Conservation (phyloP, 2,113 vertebrate species). For the Sinocyclocheilus anshuiensis region DNA sequence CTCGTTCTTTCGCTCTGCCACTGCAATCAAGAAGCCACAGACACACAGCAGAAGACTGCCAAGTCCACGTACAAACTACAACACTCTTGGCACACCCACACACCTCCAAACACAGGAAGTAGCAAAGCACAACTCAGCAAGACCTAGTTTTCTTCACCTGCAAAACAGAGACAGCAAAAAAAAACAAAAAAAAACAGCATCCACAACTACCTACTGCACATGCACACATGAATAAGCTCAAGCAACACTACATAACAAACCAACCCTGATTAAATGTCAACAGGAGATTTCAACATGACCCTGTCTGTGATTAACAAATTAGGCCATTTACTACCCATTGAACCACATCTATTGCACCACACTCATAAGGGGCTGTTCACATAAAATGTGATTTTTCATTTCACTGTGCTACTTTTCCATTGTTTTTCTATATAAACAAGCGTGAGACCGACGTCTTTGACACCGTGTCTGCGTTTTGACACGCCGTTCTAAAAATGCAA, state of each 20-base stretch:
- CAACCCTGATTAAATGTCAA: conserved; percentile 1
- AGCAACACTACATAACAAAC: not conserved
- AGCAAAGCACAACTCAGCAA: conserved; percentile 51
- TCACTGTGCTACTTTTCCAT: not conserved
- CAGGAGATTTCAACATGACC: not conserved
- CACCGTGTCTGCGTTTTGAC: not conserved
- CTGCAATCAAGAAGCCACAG: conserved; percentile 64
- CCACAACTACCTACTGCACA: not conserved
- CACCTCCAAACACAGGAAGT: conserved; percentile 67
- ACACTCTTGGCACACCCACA: conserved; percentile 23
- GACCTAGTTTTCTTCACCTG: not conserved
- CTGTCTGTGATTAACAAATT: not conserved
- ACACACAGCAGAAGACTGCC: conserved; percentile 30
- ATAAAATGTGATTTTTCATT: not conserved
- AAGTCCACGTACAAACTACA: conserved; percentile 58
- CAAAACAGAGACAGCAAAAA: conserved; percentile 47
- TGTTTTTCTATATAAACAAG: not conserved
- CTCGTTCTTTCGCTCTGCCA: conserved; percentile 60
- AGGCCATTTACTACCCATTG: conserved; percentile 2
- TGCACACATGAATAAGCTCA: conserved; percentile 17
- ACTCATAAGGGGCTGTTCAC: not conserved
- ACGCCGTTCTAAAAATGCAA: not conserved
- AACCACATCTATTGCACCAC: not conserved
- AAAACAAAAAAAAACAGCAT: conserved; percentile 39
- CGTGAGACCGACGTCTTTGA: not conserved